A percentile compares a stretch with the other conserved stretches of the same genome.
Evolutionary conservation across 2,797 vertebrate species (phyloP).

Genomic region (Fundulus diaphanus): DNA sequence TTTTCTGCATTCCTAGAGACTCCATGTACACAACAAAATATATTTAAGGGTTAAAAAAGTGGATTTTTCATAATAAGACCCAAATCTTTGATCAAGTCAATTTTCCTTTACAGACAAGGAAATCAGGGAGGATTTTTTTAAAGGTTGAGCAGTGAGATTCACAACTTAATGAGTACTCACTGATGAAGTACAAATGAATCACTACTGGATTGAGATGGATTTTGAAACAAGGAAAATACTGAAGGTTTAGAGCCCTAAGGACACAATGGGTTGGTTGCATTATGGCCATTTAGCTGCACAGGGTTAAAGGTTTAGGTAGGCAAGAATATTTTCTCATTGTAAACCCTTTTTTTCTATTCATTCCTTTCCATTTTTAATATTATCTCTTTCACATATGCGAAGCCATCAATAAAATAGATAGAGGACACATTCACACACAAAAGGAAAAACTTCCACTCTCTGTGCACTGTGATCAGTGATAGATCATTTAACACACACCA

Average conservation of each 20-base stretch:
- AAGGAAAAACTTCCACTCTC: not conserved
- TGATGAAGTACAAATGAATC: slow-evolving; percentile 6
- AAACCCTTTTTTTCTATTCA: not conserved
- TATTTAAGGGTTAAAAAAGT: too few species aligned
- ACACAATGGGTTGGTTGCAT: not conserved
- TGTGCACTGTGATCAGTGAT: not conserved
- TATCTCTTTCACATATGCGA: not conserved
- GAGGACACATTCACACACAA: not conserved
- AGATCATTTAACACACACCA: not conserved
- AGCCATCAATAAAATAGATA: not conserved
- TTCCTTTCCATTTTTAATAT: not conserved
- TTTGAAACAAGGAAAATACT: slow-evolving; percentile 3
- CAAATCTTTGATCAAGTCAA: not conserved
- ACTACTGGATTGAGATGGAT: not conserved
- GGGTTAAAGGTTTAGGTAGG: not conserved
- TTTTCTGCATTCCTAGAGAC: too few species aligned
- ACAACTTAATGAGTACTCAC: not conserved
- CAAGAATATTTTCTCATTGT: not conserved
- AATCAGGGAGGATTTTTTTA: not conserved
- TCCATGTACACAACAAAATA: too few species aligned
- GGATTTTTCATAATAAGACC: too few species aligned
- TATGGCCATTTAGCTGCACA: not conserved
- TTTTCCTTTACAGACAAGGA: not conserved
- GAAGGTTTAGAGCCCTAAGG: not conserved
- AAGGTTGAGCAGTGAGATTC: not conserved